Evolutionary conservation across 2,113 vertebrate genomes (phyloP).

Genomic region (Numenius arquata): DNA sequence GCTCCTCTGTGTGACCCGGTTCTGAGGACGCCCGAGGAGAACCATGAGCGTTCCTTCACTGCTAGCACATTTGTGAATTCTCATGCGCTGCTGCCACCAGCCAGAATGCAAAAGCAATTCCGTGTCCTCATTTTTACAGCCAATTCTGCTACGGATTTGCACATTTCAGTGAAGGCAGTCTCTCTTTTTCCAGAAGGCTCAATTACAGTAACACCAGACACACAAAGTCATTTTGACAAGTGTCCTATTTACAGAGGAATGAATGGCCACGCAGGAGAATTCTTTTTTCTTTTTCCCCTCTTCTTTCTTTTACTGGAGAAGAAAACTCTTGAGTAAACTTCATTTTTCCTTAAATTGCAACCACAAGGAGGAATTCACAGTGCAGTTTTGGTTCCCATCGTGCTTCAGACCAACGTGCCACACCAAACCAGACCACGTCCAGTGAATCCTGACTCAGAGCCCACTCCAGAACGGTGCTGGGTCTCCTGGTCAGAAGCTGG

Average conservation of each 20-base stretch:
- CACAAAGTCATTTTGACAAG: background rate
- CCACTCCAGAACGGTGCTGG: no score
- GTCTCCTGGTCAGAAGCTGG: background rate
- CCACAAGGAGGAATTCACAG: background rate
- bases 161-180: background rate
- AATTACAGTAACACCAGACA: background rate
- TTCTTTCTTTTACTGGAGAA: background rate
- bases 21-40: background rate
- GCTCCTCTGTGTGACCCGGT: accelerated
- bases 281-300: background rate
- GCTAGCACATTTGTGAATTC: background rate
- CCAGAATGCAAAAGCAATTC: background rate
- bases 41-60: accelerated
- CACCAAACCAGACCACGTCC: background rate
- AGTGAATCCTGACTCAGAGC: background rate
- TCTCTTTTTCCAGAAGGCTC: background rate
- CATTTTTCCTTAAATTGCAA: background rate
- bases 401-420: background rate
- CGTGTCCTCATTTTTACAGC: background rate
- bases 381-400: accelerated
- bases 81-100: background rate
- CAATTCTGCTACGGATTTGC: background rate
- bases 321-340: background rate
- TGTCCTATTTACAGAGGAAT: background rate
- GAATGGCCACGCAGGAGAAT: background rate